phyloP scores from a whole-genome alignment of 2,888 invertebrate species.

The Philhelius pedissequus region DNA sequence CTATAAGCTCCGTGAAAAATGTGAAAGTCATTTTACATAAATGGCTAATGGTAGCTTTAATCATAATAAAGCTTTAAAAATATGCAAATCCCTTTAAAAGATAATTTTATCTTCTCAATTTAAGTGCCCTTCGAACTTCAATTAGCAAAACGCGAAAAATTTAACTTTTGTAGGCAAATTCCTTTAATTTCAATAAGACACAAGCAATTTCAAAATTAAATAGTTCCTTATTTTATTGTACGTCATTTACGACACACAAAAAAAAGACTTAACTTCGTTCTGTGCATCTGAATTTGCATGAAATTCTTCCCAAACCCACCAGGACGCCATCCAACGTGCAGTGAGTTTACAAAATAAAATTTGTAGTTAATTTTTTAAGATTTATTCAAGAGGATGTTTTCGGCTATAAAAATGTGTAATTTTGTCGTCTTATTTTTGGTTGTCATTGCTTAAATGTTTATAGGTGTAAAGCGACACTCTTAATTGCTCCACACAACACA shows the following conservation, averaged over 20 bases:
- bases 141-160: background rate
- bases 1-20: background rate
- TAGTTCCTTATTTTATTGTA: conserved; percentile 41
- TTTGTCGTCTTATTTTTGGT: background rate
- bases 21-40: background rate
- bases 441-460: conserved; percentile 37
- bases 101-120: background rate
- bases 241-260: conserved; percentile 57
- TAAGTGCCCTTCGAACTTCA: background rate
- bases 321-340: conserved; percentile 31
- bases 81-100: background rate
- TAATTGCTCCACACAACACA: conserved; percentile 5
- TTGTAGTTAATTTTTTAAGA: conserved; percentile 54
- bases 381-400: conserved; percentile 57
- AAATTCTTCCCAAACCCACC: background rate
- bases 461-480: conserved; percentile 40
- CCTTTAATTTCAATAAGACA: conserved; percentile 44
- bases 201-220: conserved; percentile 1
- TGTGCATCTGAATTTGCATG: conserved; percentile 64
- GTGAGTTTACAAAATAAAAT: background rate
- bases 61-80: background rate
- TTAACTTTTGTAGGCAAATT: background rate
- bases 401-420: conserved; percentile 27
- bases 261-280: conserved; percentile 24
- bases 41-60: background rate